Evolutionary conservation across 2,113 vertebrate genomes (phyloP).

Genomic region (Phoenicopterus ruber): DNA sequence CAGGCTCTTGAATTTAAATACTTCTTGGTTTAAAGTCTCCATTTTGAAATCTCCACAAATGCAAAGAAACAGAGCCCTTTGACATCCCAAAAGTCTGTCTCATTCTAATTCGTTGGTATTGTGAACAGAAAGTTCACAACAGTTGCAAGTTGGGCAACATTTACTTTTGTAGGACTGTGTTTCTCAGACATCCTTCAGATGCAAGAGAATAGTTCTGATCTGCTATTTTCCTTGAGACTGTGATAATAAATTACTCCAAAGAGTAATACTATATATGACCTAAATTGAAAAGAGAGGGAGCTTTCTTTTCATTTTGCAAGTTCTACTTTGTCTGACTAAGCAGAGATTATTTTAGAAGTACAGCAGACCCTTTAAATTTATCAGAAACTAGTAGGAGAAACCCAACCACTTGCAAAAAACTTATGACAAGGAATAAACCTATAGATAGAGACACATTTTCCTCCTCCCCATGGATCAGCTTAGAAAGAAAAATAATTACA

Average conservation of each 20-base stretch:
- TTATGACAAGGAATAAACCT: not conserved
- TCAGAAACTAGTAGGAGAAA: not conserved
- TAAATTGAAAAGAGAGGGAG: not conserved
- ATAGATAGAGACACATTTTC: not conserved
- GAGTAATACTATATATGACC: not conserved
- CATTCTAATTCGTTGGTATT: not conserved
- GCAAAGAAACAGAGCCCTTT: not conserved
- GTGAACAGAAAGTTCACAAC: not conserved
- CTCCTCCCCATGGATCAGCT: not conserved
- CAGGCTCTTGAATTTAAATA: not conserved
- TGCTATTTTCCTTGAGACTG: not conserved
- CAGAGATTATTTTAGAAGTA: not conserved
- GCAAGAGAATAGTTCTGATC: not conserved
- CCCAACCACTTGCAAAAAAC: not conserved
- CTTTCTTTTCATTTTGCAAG: not conserved
- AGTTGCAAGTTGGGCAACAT: not conserved
- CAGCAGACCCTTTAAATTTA: not conserved
- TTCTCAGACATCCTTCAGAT: not conserved
- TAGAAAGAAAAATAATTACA: not conserved
- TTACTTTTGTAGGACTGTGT: not conserved
- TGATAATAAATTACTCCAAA: not conserved
- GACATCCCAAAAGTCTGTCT: not conserved
- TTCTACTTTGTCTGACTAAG: not conserved
- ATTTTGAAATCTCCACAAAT: not conserved
- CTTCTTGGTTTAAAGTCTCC: not conserved